Base-by-base conservation (phyloP, 37 sponge, comb jelly and placozoan species). In the Theonella swinhoei region DNA sequence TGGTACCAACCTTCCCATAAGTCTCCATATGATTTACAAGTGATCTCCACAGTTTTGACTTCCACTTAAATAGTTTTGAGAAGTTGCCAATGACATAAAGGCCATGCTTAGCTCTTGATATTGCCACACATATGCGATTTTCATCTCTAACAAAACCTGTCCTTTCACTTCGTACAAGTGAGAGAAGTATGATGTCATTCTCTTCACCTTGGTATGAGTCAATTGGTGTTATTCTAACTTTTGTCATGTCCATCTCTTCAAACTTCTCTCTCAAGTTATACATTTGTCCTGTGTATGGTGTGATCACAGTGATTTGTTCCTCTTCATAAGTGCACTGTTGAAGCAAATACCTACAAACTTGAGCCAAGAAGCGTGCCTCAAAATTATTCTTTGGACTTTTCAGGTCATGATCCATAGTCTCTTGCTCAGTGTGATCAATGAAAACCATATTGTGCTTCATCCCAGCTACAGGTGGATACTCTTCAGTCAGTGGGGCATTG, bases 181-280 rank as follows among this genome's bases (percentile, higher is more conserved):
- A 88, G 29, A 91, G 59, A 7, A 91, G 66, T 47, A 91, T 88
- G 61, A 91, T 87, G 41, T 88, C 88, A 79, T 91, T 91, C 70
- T 91, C 92, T 39, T 91, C 92, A 20, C 92, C 92, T 39, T 91
- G 92, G 63, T 79, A 91, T 36, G 77, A 83, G 69, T 92, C 88
- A 19, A 91, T 73, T 20, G 92, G 33, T 22, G 72, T 91, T 25
- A 91, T 59, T 22, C 80, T 47, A 11, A 91, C 80, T 28, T 84
- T 75, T 0, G 23, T 14, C 41, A 79, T 43, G 8, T 5, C 28
- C 25, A 62, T 72, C 2, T 72, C 41, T 47, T 41, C 62, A 43
- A 91, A 82, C 28, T 36, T 29, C 8, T 76, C 41, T 62, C 35
- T 83, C 14, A 89, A 31, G 39, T 47, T 40, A 7, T 78, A 60